A percentile compares a stretch with the other conserved stretches of the same genome.
Evolutionary conservation across 2,888 invertebrate genomes (phyloP).

Genomic region (Drosophila ochracea): DNA sequence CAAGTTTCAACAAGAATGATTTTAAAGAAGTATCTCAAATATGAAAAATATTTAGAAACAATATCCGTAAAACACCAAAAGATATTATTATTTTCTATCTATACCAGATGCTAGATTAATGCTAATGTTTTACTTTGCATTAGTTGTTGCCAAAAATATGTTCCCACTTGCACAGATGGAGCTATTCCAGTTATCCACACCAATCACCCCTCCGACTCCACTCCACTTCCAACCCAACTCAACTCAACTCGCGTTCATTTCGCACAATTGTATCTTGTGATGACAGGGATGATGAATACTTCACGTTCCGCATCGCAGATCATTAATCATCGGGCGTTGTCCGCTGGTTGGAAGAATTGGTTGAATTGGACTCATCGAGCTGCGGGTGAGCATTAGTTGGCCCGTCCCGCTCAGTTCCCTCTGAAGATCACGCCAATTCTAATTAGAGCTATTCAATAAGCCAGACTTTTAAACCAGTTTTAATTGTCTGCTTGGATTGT

Average conservation of each 20-base stretch:
- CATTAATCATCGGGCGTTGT: constrained; percentile 68
- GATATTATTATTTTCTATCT: background rate
- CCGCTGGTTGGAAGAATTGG: constrained; percentile 22
- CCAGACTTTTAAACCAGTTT: constrained; percentile 49
- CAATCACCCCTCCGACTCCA: no score
- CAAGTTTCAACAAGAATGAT: background rate
- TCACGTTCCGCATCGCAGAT: constrained; percentile 40
- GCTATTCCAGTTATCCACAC: constrained; percentile 41
- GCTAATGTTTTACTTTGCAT: background rate
- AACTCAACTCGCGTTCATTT: constrained; percentile 35
- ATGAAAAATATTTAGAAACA: background rate
- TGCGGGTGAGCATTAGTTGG: constrained; percentile 44
- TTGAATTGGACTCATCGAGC: constrained; percentile 58
- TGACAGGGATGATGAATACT: constrained; percentile 72
- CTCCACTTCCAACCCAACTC: background rate
- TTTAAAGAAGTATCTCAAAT: background rate
- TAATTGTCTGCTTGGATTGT: constrained; percentile 24
- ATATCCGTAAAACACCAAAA: background rate
- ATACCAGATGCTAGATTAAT: background rate
- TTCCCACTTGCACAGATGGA: background rate
- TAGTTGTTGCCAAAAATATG: background rate
- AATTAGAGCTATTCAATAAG: constrained; percentile 76
- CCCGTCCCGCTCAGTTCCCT: background rate
- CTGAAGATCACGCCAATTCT: constrained; percentile 70
- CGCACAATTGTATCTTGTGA: constrained; percentile 59